Percentiles rank a stretch among this genome's conserved stretches.
These are phyloP conservation scores for Neopipo cinnamomea DNA, from an alignment of 2,113 vertebrate genomes.

Conservation along the genomic window DNA sequence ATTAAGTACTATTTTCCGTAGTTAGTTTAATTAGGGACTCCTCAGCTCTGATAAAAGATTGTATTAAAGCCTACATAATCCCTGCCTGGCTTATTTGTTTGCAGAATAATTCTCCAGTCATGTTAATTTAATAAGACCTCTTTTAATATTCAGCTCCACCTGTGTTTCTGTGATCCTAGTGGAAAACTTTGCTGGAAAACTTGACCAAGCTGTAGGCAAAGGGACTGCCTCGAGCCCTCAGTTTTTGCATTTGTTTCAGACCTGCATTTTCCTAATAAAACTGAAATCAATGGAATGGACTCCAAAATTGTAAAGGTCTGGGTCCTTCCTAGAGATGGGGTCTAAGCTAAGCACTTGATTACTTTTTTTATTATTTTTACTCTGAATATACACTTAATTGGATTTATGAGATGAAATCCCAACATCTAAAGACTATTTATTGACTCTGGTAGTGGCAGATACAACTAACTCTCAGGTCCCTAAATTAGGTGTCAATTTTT, in stretches of 20 bases:
- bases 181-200: not conserved
- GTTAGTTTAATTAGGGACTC: conserved; percentile 39
- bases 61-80: conserved; percentile 19
- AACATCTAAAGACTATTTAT: not conserved
- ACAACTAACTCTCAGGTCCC: not conserved
- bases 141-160: not conserved
- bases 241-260: not conserved
- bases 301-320: not conserved
- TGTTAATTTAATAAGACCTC: not conserved
- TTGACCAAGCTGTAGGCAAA: not conserved
- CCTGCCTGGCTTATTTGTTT: conserved; percentile 24
- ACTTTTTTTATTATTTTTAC: not conserved
- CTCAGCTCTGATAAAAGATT: conserved; percentile 29
- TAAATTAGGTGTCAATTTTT: not conserved
- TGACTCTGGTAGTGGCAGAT: not conserved
- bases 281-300: not conserved
- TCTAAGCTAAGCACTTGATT: not conserved
- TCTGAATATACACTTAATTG: not conserved
- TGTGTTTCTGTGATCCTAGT: not conserved
- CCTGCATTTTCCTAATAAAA: not conserved
- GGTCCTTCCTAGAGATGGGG: not conserved
- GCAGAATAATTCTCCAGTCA: conserved; percentile 4
- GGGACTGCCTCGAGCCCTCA: fast-evolving
- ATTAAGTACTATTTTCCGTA: conserved; percentile 25
- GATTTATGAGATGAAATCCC: not conserved